Conservation (phyloP, 2,888 invertebrate genomes). For the Synergus laeviventris region DNA sequence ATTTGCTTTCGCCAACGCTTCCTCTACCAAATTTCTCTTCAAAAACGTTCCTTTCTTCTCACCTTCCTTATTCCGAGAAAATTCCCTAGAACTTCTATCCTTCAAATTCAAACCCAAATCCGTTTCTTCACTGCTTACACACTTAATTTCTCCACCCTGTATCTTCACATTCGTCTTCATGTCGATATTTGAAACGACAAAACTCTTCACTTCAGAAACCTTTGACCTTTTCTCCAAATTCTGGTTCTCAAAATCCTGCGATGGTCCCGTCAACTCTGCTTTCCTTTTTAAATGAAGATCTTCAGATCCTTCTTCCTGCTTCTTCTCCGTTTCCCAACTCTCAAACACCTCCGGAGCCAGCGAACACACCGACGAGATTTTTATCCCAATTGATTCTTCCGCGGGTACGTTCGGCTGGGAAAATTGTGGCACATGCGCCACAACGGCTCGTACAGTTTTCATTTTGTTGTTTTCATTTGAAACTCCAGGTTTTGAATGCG, state of each 20-base stretch:
- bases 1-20: not conserved
- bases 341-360: slow-evolving; percentile 8
- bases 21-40: slow-evolving; percentile 5
- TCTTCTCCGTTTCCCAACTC: not conserved
- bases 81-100: not conserved
- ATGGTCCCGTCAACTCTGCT: not conserved
- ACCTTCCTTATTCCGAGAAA: not conserved
- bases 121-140: not conserved
- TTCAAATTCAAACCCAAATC: not conserved
- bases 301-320: not conserved
- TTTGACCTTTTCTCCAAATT: not conserved
- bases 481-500: no score
- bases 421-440: not conserved
- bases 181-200: not conserved
- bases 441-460: not conserved
- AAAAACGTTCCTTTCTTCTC: not conserved
- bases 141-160: not conserved
- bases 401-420: not conserved
- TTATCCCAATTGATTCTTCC: not conserved
- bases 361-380: not conserved
- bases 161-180: not conserved
- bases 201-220: not conserved
- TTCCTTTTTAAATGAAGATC: slow-evolving; percentile 12
- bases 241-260: not conserved
- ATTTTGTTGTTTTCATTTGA: not conserved